Evolutionary conservation across 1,140 invertebrate genomes (phyloP).

Genomic region (Meteorus sp.): DNA sequence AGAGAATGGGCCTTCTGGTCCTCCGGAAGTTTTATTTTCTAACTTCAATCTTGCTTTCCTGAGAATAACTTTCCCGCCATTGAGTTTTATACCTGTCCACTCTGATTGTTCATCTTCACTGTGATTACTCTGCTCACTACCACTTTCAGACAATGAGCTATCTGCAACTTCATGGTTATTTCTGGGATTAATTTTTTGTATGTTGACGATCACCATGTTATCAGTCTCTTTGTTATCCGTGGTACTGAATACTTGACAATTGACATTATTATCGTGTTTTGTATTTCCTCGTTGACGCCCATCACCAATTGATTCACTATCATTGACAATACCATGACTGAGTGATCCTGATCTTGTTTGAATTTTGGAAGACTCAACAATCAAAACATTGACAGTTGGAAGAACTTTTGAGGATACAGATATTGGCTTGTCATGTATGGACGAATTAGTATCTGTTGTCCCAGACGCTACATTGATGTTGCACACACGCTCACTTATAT

Average conservation of each 20-base stretch:
- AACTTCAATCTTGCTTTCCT: constrained; percentile 71
- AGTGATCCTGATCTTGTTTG: constrained; percentile 52
- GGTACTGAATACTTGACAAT: background rate
- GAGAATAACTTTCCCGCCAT: constrained; percentile 70
- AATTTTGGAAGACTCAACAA: constrained; percentile 55
- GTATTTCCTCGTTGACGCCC: background rate
- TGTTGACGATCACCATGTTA: constrained; percentile 17
- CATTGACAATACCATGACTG: constrained; percentile 31
- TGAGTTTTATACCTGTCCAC: constrained; percentile 56
- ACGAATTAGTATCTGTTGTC: constrained; percentile 18
- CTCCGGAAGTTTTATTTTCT: constrained; percentile 60
- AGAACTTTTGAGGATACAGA: constrained; percentile 49
- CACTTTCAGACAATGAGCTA: constrained; percentile 59
- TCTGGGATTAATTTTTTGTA: constrained; percentile 34
- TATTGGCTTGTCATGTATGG: constrained; percentile 33
- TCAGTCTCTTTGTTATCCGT: background rate
- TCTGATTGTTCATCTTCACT: constrained; percentile 57
- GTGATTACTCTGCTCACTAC: constrained; percentile 57
- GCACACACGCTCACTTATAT: constrained; percentile 19
- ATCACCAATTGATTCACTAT: constrained; percentile 5
- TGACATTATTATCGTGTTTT: background rate
- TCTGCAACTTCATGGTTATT: constrained; percentile 57
- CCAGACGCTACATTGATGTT: constrained; percentile 20
- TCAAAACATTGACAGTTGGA: constrained; percentile 49
- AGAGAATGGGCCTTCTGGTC: constrained; percentile 69